phyloP scores from a whole-genome alignment of 2,888 invertebrate species.

The Cephus pulcher region DNA sequence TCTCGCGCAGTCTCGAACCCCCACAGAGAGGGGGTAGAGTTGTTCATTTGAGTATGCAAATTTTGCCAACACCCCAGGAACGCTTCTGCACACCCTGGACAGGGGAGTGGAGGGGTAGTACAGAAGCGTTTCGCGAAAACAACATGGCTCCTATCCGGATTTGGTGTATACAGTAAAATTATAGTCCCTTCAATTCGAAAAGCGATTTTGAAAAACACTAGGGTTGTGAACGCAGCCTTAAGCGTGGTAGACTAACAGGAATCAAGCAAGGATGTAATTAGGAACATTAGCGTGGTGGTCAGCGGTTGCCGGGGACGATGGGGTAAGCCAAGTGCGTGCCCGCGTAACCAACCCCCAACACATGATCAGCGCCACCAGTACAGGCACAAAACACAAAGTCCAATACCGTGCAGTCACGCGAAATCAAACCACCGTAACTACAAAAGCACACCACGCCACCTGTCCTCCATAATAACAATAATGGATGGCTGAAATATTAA shows the following conservation, averaged over 20 bases:
- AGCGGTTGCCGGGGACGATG: conserved; percentile 30
- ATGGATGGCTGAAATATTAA: conserved; percentile 50
- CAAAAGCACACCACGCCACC: conserved; percentile 43
- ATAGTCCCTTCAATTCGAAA: no score
- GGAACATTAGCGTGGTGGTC: conserved; percentile 44
- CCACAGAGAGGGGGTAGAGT: conserved; percentile 14
- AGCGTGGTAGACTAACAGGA: conserved; percentile 39
- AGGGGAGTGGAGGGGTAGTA: no score
- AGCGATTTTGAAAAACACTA: no score
- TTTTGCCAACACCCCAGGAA: conserved; percentile 16
- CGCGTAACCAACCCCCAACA: neutral
- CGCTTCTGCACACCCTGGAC: neutral
- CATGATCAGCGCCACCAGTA: no score
- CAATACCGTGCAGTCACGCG: conserved; percentile 52
- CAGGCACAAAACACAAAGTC: conserved; percentile 5
- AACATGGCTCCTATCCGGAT: conserved; percentile 10
- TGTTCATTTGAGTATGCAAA: conserved; percentile 31
- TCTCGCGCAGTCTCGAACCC: conserved; percentile 9
- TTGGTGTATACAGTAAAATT: no score
- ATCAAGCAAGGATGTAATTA: conserved; percentile 49
- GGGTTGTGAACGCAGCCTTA: conserved; percentile 8
- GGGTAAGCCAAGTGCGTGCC: conserved; percentile 8
- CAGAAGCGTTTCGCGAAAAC: conserved; percentile 14
- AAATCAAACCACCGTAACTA: conserved; percentile 50
- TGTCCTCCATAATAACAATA: conserved; percentile 48